Evolutionary conservation across 2,113 vertebrate species (phyloP), one percentile per base, ranked within the genome.

Genomic region (Chrysemys picta): DNA sequence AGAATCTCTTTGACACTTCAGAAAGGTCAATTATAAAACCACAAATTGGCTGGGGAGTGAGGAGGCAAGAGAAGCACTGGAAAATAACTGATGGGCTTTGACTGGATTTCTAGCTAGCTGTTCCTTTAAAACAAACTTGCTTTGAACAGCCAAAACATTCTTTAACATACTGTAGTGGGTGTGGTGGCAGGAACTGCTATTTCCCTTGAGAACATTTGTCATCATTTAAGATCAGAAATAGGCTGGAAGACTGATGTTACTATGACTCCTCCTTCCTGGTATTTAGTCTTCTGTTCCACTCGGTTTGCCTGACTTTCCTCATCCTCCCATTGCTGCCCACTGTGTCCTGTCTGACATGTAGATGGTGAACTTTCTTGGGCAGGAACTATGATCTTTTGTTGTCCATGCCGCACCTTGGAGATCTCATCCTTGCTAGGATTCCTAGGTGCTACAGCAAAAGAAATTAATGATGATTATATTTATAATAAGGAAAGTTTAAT

Each of bases 131-230:
- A 85, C 57, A 27, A 54, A 87, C 91, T 92, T 82, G 53, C 65
- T 95, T 69, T 79, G 75, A 95, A 84, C 95, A 95, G 85, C 75
- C 93, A 94, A 94, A 95, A 96, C 93, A 92, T 95, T 82, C 57
- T 94, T 91, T 81, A 89, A 85, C 90, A 94, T 96, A 95, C 96
- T 87, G 87, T 94, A 92, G 97, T 96, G 96, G 96, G 96, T 97
- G 97, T 95, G 95, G 94, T 97, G 92, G 88, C 94, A 97, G 96
- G 96, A 97, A 91, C 95, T 96, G 95, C 93, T 96, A 95, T 95
- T 97, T 97, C 96, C 96, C 93, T 87, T 94, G 93, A 94, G 97
- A 97, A 94, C 96, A 95, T 95, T 96, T 97, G 94, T 97, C 96
- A 96, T 97, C 85, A 47, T 84, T 93, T 93, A 92, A 89, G 84